phyloP scores from a whole-genome alignment of 1,140 invertebrate species.

The Drosophila pachea region DNA sequence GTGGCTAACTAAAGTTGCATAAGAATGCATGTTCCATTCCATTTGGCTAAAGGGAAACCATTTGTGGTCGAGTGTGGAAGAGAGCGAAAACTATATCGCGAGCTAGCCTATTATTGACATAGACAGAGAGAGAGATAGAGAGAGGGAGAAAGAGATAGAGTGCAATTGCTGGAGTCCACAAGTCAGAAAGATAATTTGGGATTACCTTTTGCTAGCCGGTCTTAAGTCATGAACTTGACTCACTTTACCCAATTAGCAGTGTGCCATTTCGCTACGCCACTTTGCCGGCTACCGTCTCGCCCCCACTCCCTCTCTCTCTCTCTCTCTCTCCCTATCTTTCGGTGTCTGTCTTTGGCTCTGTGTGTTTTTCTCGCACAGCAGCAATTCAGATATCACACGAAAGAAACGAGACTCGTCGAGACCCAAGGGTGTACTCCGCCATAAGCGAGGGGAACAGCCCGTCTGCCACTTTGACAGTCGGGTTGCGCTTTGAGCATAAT shows the following conservation, averaged over 20 bases:
- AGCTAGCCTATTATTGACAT: too few species aligned
- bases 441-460: conserved; percentile 4
- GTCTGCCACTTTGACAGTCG: conserved; percentile 42
- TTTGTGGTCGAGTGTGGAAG: too few species aligned
- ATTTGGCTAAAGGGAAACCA: too few species aligned
- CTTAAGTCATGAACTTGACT: conserved; percentile 24
- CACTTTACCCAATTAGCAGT: neutral
- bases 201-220: too few species aligned
- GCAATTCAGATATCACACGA: conserved; percentile 43
- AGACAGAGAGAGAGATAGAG: too few species aligned
- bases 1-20: too few species aligned
- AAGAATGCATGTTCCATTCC: too few species aligned
- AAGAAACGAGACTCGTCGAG: conserved; percentile 26
- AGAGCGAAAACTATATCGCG: too few species aligned
- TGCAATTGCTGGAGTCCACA: neutral
- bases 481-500: conserved; percentile 69
- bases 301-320: too few species aligned
- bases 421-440: conserved; percentile 31
- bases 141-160: too few species aligned
- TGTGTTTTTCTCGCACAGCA: conserved; percentile 19
- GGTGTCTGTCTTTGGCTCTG: neutral
- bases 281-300: too few species aligned
- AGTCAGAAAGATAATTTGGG: neutral
- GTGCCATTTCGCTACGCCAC: neutral
- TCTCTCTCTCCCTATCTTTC: neutral